Percentiles rank a stretch among this genome's conserved stretches.
phyloP scores from a whole-genome alignment of 2,113 vertebrate genomes.

The Paramisgurnus dabryanus region DNA sequence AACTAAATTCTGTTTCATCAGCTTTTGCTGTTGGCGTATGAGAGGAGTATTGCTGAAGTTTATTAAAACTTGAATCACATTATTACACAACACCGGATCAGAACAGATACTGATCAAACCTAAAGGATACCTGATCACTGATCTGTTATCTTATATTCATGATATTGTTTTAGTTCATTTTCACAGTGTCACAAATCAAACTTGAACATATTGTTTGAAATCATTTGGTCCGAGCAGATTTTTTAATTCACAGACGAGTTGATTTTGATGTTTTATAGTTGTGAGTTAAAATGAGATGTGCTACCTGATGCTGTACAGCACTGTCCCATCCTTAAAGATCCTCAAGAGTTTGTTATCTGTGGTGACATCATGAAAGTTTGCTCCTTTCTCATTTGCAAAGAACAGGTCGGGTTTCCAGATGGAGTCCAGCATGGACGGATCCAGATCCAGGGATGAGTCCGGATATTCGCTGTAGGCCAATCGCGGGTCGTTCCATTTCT shows the following conservation, averaged over 20 bases:
- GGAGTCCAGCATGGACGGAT: constrained; percentile 98
- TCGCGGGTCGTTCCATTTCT: constrained; percentile 98
- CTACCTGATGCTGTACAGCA: constrained; percentile 98
- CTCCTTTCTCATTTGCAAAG: constrained; percentile 98
- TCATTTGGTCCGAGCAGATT: too few species aligned
- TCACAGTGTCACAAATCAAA: too few species aligned
- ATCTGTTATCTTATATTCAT: too few species aligned
- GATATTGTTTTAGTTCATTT: too few species aligned
- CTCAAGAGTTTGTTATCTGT: constrained; percentile 97
- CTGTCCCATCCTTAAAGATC: constrained; percentile 96
- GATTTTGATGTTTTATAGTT: neutral
- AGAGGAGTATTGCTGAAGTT: neutral
- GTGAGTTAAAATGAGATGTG: too few species aligned
- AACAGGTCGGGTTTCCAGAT: constrained; percentile 99
- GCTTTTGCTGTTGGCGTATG: neutral
- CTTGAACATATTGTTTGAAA: too few species aligned
- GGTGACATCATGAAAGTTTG: constrained; percentile 98
- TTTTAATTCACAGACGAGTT: too few species aligned
- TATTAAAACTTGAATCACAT: neutral
- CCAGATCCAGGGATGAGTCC: constrained; percentile 94
- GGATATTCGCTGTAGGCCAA: constrained; percentile 97
- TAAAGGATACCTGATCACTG: neutral
- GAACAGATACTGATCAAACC: neutral
- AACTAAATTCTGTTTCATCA: neutral
- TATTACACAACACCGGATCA: neutral